Base-by-base conservation (phyloP, 2,888 invertebrate species). In the Phania funesta region DNA sequence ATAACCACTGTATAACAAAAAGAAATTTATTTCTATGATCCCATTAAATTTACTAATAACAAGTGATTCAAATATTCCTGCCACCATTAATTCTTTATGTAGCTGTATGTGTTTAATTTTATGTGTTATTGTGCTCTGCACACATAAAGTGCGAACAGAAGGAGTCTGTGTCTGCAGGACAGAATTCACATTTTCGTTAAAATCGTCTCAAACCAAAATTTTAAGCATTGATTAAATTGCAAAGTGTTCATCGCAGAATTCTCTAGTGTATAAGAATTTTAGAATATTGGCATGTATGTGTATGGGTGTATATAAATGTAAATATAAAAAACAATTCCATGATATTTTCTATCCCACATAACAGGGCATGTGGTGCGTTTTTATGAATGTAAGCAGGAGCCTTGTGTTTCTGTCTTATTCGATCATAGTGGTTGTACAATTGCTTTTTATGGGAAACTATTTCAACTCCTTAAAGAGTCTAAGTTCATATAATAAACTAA, bases 151-250 rank as follows among this genome's bases (percentile, higher is more conserved):
- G 13, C 20, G 3, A 22, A 58, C n/a, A n/a, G n/a, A 11, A 16
- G 1, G 11, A 35, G 11, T n/a, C 7, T 32, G 26, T 13, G 7
- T 65, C 20, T 64, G 26, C 2, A 60, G 62, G 50, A 20, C 29
- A 70, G 16, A 13, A 56, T 35, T 38, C 56, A 26, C 18, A 64
- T 35, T 58, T 48, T 44, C 11, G 26, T 52, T n/a, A 41, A 62
- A 62, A 52, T 62, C 52, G 20, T 16, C 32, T 41, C 52, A 41
- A 52, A 52, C 41, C 32, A 67, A 75, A 67, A 58, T 48, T 20
- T 54, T 56, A n/a, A n/a, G 41, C 5, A 56, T 46, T n/a, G 54
- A 75, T 56, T 46, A 65, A 65, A 75, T 75, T 75, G 56, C 20
- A 65, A 22, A 48, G 41, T 20, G 60, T 60, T 26, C 38, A 18